These are phyloP conservation scores for Siphamia tubifer DNA, from an alignment of 2,113 vertebrate genomes.

Conservation along the genomic window DNA sequence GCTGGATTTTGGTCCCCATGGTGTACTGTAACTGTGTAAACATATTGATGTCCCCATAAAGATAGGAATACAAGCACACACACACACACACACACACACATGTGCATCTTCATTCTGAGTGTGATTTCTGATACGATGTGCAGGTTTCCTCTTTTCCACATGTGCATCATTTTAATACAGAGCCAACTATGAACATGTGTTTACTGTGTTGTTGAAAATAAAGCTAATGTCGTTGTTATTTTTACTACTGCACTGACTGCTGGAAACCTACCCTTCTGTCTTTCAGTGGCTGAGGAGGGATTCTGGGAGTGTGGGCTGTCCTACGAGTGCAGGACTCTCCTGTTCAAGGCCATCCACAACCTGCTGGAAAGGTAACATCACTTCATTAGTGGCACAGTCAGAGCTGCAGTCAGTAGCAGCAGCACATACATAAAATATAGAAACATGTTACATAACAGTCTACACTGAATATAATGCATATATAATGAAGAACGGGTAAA, in stretches of 20 bases:
- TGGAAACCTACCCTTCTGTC: constrained; percentile 9
- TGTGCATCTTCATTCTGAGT: constrained; percentile 2
- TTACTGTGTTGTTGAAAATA: constrained; percentile 30
- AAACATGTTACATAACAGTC: neutral
- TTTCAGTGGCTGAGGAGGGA: constrained; percentile 95
- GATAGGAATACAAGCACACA: constrained; percentile 45
- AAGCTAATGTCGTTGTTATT: neutral
- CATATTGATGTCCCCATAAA: no score
- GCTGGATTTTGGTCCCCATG: no score
- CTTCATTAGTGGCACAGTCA: neutral
- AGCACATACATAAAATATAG: neutral
- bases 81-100: neutral
- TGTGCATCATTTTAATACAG: constrained; percentile 49
- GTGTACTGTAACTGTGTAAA: no score
- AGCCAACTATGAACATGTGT: constrained; percentile 34
- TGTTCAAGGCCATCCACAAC: constrained; percentile 99
- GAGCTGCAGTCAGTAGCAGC: neutral
- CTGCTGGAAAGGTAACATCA: constrained; percentile 93
- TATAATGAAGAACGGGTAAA: neutral
- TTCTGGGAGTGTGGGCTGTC: constrained; percentile 97
- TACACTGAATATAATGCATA: neutral
- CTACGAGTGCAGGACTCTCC: constrained; percentile 96
- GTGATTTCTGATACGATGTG: constrained; percentile 36
- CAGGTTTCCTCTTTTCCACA: constrained; percentile 49
- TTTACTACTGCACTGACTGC: neutral